These are phyloP conservation scores for Crossaster papposus DNA, from an alignment of 53 echinoderm and acorn worm species.

Conservation along the genomic window DNA sequence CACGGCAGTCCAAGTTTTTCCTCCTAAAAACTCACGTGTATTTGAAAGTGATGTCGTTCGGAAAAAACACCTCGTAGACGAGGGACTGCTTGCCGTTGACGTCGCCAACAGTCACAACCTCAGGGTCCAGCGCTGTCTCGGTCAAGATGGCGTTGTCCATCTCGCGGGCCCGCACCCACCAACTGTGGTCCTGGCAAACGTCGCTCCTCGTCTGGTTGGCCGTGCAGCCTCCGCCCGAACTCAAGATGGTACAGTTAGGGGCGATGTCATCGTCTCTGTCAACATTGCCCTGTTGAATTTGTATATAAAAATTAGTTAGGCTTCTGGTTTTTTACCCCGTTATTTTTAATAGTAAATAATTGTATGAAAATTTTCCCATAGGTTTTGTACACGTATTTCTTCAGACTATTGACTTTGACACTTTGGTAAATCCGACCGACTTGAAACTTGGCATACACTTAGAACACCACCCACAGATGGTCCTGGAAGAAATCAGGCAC, in stretches of 20 bases:
- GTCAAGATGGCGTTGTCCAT: not conserved
- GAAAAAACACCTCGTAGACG: not conserved
- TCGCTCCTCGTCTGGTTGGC: conserved; percentile 19
- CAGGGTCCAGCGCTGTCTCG: not conserved
- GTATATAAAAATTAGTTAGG: not conserved
- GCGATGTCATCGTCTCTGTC: not conserved
- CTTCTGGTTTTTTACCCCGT: too few species aligned
- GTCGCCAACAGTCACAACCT: not conserved
- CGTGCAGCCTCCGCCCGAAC: conserved; percentile 16
- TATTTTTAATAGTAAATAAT: too few species aligned
- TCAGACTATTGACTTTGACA: too few species aligned
- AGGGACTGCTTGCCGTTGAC: conserved; percentile 1
- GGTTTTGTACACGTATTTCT: too few species aligned
- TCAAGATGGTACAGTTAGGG: conserved; percentile 25
- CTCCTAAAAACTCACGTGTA: conserved; percentile 2
- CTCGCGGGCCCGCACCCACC: conserved; percentile 21
- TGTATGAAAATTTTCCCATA: too few species aligned
- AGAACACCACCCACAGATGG: too few species aligned
- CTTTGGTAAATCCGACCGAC: too few species aligned
- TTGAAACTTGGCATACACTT: too few species aligned
- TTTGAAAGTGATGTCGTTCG: not conserved
- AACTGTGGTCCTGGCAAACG: not conserved
- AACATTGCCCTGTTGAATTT: not conserved
- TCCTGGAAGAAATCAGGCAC: too few species aligned
- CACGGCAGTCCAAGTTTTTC: not conserved